phyloP scores from a whole-genome alignment of 37 sponge, comb jelly and placozoan genomes.

The Crambe crambe region DNA sequence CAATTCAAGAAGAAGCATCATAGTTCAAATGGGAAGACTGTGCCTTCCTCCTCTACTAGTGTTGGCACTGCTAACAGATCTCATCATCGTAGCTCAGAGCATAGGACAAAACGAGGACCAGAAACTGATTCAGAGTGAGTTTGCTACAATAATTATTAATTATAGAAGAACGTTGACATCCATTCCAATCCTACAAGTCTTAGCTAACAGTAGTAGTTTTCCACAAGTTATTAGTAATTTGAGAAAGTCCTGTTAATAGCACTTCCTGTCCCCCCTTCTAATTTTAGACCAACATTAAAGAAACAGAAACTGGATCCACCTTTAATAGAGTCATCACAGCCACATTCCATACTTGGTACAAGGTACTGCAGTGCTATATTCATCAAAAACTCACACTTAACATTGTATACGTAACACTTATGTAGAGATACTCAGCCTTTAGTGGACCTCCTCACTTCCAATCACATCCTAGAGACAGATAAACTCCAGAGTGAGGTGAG shows the following conservation, averaged over 20 bases:
- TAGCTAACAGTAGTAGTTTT: no score
- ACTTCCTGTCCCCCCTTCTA: no score
- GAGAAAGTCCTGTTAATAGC: no score
- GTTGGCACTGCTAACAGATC: background rate
- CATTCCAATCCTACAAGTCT: no score
- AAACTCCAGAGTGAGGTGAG: conserved; percentile 53
- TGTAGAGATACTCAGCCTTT: conserved; percentile 28
- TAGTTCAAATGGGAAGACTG: no score
- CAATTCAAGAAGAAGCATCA: conserved; percentile 54
- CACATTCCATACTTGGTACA: background rate
- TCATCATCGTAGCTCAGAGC: background rate
- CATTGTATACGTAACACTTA: background rate
- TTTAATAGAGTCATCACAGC: background rate
- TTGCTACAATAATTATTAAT: no score
- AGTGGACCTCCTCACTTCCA: conserved; percentile 35
- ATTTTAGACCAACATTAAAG: background rate
- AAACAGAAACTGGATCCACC: background rate
- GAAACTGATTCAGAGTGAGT: background rate
- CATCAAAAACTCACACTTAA: background rate
- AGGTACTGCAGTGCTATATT: no score
- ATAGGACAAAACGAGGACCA: background rate
- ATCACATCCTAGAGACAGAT: conserved; percentile 58
- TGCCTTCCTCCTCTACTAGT: background rate
- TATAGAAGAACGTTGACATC: no score
- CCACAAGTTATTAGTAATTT: no score